Conservation (phyloP, 2,797 vertebrate species). For the Pseudochirops corinnae region DNA sequence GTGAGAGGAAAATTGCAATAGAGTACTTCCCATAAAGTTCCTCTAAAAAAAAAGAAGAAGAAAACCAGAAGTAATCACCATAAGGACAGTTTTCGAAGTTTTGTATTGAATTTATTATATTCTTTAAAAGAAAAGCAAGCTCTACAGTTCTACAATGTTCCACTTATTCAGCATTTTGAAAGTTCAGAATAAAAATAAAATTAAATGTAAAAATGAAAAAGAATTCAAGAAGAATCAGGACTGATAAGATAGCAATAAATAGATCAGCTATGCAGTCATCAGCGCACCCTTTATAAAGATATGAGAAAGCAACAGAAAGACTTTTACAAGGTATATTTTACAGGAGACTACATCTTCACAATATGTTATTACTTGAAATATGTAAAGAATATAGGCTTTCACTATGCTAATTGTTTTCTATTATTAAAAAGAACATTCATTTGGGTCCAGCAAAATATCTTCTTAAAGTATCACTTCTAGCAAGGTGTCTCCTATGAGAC, state of each 20-base stretch:
- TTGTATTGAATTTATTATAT: background rate
- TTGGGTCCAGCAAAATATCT: background rate
- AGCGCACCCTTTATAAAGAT: background rate
- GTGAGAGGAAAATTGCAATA: background rate
- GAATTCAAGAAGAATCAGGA: background rate
- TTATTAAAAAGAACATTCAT: background rate
- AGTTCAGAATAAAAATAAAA: background rate
- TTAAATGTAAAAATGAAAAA: background rate
- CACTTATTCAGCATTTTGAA: background rate
- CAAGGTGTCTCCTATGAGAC: background rate
- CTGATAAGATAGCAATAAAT: background rate
- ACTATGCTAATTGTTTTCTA: background rate
- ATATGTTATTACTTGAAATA: background rate
- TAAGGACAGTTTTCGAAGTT: background rate
- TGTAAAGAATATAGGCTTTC: background rate
- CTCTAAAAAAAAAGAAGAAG: background rate
- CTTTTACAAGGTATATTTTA: background rate
- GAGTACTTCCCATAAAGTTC: background rate
- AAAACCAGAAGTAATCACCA: background rate
- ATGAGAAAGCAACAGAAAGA: background rate
- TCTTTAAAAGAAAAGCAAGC: background rate
- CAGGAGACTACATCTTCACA: background rate
- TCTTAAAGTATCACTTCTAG: background rate
- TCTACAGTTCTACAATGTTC: background rate
- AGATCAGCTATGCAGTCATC: background rate